A percentile compares a stretch with the other conserved stretches of the same genome.
Conservation (phyloP, 2,888 invertebrate genomes). For the Scotopteryx bipunctaria region DNA sequence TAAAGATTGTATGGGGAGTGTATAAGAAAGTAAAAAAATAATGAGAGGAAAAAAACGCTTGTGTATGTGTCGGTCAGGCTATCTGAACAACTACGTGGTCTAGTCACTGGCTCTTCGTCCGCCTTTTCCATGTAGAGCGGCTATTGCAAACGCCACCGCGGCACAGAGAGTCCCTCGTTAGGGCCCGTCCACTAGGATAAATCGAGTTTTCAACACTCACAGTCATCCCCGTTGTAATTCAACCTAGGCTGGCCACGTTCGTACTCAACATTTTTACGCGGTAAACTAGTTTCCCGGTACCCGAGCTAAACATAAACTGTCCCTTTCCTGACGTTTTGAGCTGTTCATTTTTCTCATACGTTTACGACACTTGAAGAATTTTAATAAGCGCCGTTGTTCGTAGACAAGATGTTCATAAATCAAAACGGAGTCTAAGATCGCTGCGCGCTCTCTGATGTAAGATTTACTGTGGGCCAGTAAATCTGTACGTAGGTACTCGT, state of each 20-base stretch:
- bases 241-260: constrained; percentile 47
- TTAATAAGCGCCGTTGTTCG: constrained; percentile 5
- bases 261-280: constrained; percentile 24
- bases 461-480: constrained; percentile 39
- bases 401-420: constrained; percentile 9
- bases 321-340: constrained; percentile 7
- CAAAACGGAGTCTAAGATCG: constrained; percentile 12
- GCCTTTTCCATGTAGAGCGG: constrained; percentile 68
- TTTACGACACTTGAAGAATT: constrained; percentile 9
- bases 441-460: constrained; percentile 20
- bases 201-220: constrained; percentile 58
- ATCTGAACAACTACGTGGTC: too few species aligned
- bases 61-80: too few species aligned
- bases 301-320: constrained; percentile 18
- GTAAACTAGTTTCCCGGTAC: constrained; percentile 24
- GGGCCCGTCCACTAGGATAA: constrained; percentile 57
- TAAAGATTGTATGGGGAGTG: too few species aligned
- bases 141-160: constrained; percentile 53
- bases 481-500: too few species aligned
- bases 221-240: constrained; percentile 51
- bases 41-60: too few species aligned
- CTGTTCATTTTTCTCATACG: not conserved
- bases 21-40: too few species aligned
- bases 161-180: constrained; percentile 56
- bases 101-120: constrained; percentile 48